Conservation (phyloP, 2,888 invertebrate species). For the Drosophila setosimentum region DNA sequence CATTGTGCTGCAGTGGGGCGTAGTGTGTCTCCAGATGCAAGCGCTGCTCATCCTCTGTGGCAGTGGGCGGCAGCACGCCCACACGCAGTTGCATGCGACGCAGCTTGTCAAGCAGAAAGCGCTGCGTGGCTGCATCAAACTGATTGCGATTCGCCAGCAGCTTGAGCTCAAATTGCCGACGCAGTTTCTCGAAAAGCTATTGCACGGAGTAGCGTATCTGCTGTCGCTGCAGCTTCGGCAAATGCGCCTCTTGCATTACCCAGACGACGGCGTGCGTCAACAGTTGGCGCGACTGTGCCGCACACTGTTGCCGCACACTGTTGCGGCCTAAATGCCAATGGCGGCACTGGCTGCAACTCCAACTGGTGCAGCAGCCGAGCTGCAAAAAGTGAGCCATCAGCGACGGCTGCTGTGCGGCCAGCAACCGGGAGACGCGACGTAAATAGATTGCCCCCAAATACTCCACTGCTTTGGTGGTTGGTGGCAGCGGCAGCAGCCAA, state of each 20-base stretch:
- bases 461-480: neutral
- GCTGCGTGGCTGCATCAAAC: slow-evolving; percentile 18
- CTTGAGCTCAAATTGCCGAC: slow-evolving; percentile 33
- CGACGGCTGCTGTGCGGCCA: neutral
- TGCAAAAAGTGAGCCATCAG: slow-evolving; percentile 40
- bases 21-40: slow-evolving; percentile 39
- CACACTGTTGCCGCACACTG: slow-evolving; percentile 50
- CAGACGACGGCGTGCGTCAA: slow-evolving; percentile 58
- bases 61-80: slow-evolving; percentile 48
- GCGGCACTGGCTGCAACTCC: neutral
- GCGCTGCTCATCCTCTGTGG: neutral
- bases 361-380: slow-evolving; percentile 42
- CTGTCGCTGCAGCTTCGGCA: neutral
- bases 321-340: slow-evolving; percentile 22
- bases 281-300: slow-evolving; percentile 49
- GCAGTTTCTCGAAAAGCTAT: slow-evolving; percentile 46
- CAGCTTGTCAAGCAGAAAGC: slow-evolving; percentile 43
- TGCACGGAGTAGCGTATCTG: slow-evolving; percentile 27
- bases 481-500: slow-evolving; percentile 53
- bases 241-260: slow-evolving; percentile 44
- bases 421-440: neutral
- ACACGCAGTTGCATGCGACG: slow-evolving; percentile 45
- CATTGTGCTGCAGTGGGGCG: slow-evolving; percentile 21
- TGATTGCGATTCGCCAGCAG: slow-evolving; percentile 51
- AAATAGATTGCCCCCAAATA: neutral